Evolutionary conservation across 2,888 invertebrate species (phyloP), one percentile per base, ranked within the genome.

Genomic region (Sarcophaga rosellei): DNA sequence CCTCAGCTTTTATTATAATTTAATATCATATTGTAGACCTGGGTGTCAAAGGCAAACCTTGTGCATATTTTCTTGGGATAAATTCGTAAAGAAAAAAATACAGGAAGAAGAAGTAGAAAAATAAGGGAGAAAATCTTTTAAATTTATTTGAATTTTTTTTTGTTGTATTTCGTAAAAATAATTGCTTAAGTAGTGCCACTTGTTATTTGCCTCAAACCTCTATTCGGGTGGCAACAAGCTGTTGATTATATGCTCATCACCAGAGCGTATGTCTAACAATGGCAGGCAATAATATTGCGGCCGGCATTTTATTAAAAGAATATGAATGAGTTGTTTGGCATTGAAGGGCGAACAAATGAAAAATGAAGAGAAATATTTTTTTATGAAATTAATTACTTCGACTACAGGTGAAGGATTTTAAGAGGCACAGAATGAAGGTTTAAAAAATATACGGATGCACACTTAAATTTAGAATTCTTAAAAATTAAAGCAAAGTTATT

Each of bases 121-220:
- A 45, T 25, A 17, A 10, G 6, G 25, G n/a, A 70, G 35, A 35
- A 35, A 53, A 53, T 15, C 53, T 17, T 53, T 53, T 53, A 70
- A 45, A 77, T 82, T 77, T 65, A 78, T 82, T 73, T 82, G 35
- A n/a, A n/a, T n/a, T 69, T 80, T 72, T 15, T 57, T 44, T 69
- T 47, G 69, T 69, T 72, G 59, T 81, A 73, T 78, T 78, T 74
- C n/a, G 11, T n/a, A 76, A 81, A 79, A 86, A 86, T 86, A 86
- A 86, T 86, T 86, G 81, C 81, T 86, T 84, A 86, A 86, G 86
- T 84, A 81, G 81, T 80, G 47, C 35, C 86, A 86, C 86, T 86
- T 86, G 68, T 73, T 80, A 80, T 86, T 86, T 68, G 68, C 23
- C 20, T 59, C 61, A 65, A n/a, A 23, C 45, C 59, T 73, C 57